Evolutionary conservation across 2,797 vertebrate genomes (phyloP).

Genomic region (Bufotes viridis): DNA sequence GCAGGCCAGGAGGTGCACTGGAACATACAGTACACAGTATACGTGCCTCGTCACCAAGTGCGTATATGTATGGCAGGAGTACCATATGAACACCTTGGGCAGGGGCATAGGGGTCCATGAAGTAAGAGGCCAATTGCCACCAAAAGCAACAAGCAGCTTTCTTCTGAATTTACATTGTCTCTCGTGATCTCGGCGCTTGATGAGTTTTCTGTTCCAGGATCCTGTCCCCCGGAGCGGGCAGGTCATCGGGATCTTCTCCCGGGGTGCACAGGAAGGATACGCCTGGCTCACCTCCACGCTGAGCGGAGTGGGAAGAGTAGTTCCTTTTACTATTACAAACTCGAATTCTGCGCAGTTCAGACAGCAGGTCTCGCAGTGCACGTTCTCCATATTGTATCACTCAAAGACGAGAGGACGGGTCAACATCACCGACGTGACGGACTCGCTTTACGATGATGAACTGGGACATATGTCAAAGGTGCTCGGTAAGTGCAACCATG

Average conservation of each 20-base stretch:
- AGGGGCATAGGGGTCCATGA: no score
- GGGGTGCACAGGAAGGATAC: neutral
- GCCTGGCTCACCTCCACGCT: neutral
- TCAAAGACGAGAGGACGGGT: constrained; percentile 40
- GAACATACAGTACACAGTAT: no score
- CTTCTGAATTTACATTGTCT: neutral
- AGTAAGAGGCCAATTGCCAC: no score
- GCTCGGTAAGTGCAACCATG: neutral
- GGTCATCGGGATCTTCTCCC: constrained; percentile 32
- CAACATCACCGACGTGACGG: constrained; percentile 47
- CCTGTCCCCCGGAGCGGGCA: neutral
- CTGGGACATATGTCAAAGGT: neutral
- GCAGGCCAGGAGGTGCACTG: no score
- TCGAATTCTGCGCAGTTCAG: neutral
- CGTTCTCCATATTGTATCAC: constrained; percentile 43
- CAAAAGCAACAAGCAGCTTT: no score
- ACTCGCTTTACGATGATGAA: constrained; percentile 35
- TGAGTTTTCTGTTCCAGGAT: neutral
- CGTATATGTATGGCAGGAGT: no score
- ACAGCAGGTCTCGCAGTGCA: neutral
- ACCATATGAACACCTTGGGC: no score
- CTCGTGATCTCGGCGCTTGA: neutral
- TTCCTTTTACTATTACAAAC: constrained; percentile 31
- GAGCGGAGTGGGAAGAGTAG: neutral
- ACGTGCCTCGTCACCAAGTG: no score